A percentile compares a stretch with the other conserved stretches of the same genome.
Conservation (phyloP, 2,113 vertebrate genomes). For the Istiophorus platypterus region DNA sequence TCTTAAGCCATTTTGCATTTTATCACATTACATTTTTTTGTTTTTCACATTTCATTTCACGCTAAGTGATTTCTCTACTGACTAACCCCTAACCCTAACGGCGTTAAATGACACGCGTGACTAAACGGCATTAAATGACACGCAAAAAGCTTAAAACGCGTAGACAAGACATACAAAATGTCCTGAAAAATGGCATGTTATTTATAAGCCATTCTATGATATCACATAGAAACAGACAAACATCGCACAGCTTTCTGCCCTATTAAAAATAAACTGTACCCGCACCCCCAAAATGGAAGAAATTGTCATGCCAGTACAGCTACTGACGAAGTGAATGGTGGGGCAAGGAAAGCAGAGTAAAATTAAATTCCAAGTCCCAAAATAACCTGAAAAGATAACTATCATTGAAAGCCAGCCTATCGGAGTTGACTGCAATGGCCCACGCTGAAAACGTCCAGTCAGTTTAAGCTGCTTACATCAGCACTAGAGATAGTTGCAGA, state of each 20-base stretch:
- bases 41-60: too few species aligned
- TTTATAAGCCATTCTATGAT: too few species aligned
- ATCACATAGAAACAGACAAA: background rate
- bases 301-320: background rate
- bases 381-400: conserved; percentile 4
- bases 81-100: too few species aligned
- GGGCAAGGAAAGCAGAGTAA: background rate
- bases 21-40: too few species aligned
- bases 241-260: conserved; percentile 17
- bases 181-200: too few species aligned
- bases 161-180: too few species aligned
- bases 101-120: too few species aligned
- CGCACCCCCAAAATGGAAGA: background rate
- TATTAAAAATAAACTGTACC: background rate
- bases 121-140: too few species aligned
- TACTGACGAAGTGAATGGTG: conserved; percentile 17
- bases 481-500: conserved; percentile 28
- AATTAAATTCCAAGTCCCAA: conserved; percentile 18
- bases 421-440: conserved; percentile 21
- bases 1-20: too few species aligned
- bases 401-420: conserved; percentile 6
- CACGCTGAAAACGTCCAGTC: conserved; percentile 35
- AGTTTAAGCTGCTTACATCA: conserved; percentile 46
- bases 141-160: too few species aligned
- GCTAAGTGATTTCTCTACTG: too few species aligned